Evolutionary conservation across 2,797 vertebrate species (phyloP).

Genomic region (Protosalanx chinensis): DNA sequence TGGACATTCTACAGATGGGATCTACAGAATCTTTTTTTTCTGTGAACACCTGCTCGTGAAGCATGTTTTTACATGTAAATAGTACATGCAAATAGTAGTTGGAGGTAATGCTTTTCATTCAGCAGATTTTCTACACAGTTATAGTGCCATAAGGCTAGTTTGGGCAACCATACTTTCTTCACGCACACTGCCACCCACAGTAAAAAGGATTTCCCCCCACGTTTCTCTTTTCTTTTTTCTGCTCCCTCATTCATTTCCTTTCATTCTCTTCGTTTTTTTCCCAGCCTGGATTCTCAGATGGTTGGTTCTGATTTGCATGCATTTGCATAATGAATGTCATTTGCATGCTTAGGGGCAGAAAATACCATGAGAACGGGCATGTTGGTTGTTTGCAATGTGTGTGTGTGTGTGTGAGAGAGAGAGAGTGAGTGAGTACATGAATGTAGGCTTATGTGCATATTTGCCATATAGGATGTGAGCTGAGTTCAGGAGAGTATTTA

Average conservation of each 20-base stretch:
- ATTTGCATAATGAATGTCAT: conserved; percentile 97
- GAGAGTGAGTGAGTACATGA: not conserved
- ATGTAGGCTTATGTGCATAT: conserved; percentile 8
- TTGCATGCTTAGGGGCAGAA: conserved; percentile 92
- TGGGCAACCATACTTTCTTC: conserved; percentile 9
- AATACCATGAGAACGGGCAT: conserved; percentile 85
- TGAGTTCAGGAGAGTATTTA: conserved; percentile 47
- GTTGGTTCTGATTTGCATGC: conserved; percentile 92
- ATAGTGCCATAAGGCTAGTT: conserved; percentile 1
- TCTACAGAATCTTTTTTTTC: too few species aligned
- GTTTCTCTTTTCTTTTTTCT: conserved; percentile 27
- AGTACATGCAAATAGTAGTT: not conserved
- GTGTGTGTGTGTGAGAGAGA: conserved; percentile 32
- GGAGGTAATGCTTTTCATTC: not conserved
- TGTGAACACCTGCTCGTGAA: not conserved
- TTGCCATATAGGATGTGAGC: conserved; percentile 31
- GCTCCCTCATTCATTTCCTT: conserved; percentile 61
- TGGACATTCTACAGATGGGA: too few species aligned
- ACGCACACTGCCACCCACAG: conserved; percentile 4
- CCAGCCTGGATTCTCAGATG: conserved; percentile 84
- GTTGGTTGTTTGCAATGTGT: conserved; percentile 61
- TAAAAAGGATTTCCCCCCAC: conserved; percentile 34
- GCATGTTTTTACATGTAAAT: not conserved
- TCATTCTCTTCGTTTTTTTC: conserved; percentile 63
- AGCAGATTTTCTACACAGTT: not conserved